Evolutionary conservation across 1,140 invertebrate species (phyloP), one percentile per base, ranked within the genome.

Genomic region (Sitodiplosis mosellana): DNA sequence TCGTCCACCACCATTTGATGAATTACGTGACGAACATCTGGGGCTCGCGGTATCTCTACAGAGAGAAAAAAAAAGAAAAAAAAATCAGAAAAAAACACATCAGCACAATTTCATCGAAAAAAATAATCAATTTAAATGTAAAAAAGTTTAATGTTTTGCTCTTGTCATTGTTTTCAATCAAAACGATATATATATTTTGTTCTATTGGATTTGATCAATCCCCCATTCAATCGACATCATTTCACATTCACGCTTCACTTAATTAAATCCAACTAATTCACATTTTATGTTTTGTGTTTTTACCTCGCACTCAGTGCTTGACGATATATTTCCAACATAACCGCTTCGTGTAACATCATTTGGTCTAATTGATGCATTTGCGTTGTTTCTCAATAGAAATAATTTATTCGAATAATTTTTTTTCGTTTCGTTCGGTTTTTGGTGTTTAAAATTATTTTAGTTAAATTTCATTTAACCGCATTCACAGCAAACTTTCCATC

Each of bases 1-100:
- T 36, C 76, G 68, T 40, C 69, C 72, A 55, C 76, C 78, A 56
- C 76, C 78, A 33, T 75, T 75, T 47, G 77, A 73, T 44, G 83
- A 86, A 58, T 86, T 81, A 54, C 81, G 73, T 46, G 81, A 85
- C 49, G 82, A 74, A 66, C 83, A 83, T 57, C 81, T 72, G 47
- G 81, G 81, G 67, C 77, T 84, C 59, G 72, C 68, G 60, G 70
- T 63, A 62, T 87, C 83, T 68, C 82, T 86, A 74, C 17, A 76
- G 74, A 66, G 70, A 69, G 68, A 52, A 27, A 27, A 27, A 27
- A 27, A 5, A 27, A 3, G 27, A 27, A 10, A 27, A 27, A 27
- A 27, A 27, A 27, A 27, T 5, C 27, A 27, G 4, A 27, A 27
- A 27, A 27, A 27, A 27, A 5, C 10, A 27, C 27, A 27, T 27